These are phyloP conservation scores for Ceyx melanurus DNA, from an alignment of 2,113 vertebrate genomes.

Conservation along the genomic window DNA sequence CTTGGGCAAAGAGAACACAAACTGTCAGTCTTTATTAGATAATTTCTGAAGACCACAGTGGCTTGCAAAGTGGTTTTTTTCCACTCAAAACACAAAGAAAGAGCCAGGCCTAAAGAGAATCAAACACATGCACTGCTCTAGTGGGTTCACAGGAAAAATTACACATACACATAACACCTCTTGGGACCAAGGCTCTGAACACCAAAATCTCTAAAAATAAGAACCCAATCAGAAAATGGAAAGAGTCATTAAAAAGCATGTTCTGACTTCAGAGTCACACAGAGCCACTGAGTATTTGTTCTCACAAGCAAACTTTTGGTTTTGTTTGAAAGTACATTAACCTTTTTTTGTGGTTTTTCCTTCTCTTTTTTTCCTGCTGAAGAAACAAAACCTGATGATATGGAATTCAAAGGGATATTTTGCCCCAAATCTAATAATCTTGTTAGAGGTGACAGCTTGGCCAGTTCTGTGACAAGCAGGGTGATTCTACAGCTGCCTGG, in stretches of 20 bases:
- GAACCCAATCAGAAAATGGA: background rate
- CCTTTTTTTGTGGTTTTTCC: background rate
- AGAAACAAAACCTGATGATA: background rate
- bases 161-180: background rate
- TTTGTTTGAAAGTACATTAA: background rate
- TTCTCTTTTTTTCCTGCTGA: background rate
- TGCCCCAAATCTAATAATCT: background rate
- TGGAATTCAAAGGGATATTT: background rate
- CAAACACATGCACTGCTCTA: fast-evolving
- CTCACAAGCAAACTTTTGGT: background rate
- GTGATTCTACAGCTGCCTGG: background rate
- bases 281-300: background rate
- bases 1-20: background rate
- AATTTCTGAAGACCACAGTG: background rate
- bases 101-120: background rate
- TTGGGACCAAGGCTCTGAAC: background rate
- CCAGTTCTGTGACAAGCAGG: background rate
- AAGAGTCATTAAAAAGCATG: background rate
- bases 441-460: background rate
- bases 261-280: background rate
- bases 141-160: background rate
- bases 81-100: background rate
- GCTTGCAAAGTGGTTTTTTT: background rate
- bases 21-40: background rate
- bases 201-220: background rate